Conservation (phyloP, 2,797 vertebrate genomes). For the Tinamus major region DNA sequence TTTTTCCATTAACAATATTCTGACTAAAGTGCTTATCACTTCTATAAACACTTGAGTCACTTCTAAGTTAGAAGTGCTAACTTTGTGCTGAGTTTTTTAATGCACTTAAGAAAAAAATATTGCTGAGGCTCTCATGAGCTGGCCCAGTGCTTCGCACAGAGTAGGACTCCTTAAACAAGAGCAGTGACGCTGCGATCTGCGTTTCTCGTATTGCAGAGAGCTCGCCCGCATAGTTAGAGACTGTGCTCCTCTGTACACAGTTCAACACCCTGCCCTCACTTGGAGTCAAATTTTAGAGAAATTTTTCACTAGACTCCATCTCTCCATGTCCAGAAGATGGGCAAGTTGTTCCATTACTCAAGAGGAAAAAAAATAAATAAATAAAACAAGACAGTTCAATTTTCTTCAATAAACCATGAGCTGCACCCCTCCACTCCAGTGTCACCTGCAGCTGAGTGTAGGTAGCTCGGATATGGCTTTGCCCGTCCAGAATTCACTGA, state of each 20-base stretch:
- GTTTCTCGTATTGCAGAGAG: not conserved
- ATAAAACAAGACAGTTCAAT: not conserved
- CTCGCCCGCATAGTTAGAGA: not conserved
- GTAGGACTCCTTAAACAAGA: not conserved
- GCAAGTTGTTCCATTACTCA: not conserved
- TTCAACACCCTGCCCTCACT: not conserved
- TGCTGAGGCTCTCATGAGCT: not conserved
- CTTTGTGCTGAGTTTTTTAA: not conserved
- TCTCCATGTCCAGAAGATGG: not conserved
- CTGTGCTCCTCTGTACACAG: not conserved
- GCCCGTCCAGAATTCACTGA: not conserved
- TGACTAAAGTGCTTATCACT: not conserved
- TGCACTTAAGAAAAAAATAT: accelerated
- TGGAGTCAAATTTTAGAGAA: not conserved
- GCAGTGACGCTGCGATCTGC: not conserved
- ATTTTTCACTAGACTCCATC: not conserved
- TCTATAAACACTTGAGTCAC: not conserved
- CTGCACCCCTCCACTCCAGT: no score
- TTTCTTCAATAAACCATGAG: not conserved
- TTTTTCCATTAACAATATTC: not conserved
- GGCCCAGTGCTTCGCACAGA: not conserved
- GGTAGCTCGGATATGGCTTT: not conserved
- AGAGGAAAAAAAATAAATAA: not conserved
- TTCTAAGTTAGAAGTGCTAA: not conserved
- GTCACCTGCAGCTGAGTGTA: not conserved